Percentiles rank a stretch among this genome's conserved stretches.
These are phyloP conservation scores for Sycophila sp. DNA, from an alignment of 1,140 invertebrate genomes.

Conservation along the genomic window DNA sequence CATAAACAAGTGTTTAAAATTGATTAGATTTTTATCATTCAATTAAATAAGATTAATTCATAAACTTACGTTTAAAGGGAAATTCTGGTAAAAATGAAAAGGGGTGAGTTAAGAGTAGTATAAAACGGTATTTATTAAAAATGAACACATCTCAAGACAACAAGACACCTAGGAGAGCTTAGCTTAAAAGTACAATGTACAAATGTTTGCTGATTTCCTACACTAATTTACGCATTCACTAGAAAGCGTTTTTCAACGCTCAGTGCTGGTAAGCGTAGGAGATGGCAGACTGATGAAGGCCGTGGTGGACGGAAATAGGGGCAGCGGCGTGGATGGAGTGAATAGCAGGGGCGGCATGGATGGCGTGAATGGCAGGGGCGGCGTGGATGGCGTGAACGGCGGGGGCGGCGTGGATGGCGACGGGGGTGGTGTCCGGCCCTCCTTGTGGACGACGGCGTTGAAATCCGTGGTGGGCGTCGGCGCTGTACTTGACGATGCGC, in stretches of 20 bases:
- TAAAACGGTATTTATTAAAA: neutral
- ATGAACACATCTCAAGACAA: neutral
- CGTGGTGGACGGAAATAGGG: neutral
- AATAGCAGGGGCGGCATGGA: neutral
- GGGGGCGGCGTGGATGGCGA: neutral
- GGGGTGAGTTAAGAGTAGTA: too few species aligned
- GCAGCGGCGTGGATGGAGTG: neutral
- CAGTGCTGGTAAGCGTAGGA: neutral
- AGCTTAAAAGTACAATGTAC: too few species aligned
- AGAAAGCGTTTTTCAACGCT: neutral
- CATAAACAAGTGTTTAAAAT: too few species aligned
- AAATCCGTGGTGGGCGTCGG: conserved; percentile 68
- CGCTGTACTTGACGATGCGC: conserved; percentile 69
- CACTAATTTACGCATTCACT: neutral
- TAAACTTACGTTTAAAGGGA: too few species aligned
- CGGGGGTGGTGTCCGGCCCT: conserved; percentile 50
- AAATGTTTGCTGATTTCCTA: too few species aligned
- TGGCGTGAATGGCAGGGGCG: neutral
- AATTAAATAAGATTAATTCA: too few species aligned
- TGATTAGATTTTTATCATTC: too few species aligned
- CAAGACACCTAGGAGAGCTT: conserved; percentile 37
- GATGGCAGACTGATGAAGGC: too few species aligned
- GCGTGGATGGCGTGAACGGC: conserved; percentile 15
- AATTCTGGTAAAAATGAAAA: too few species aligned
- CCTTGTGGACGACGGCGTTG: conserved; percentile 70